phyloP scores from a whole-genome alignment of 92 coral and sea anemone species.

The Palythoa caribaeorum region DNA sequence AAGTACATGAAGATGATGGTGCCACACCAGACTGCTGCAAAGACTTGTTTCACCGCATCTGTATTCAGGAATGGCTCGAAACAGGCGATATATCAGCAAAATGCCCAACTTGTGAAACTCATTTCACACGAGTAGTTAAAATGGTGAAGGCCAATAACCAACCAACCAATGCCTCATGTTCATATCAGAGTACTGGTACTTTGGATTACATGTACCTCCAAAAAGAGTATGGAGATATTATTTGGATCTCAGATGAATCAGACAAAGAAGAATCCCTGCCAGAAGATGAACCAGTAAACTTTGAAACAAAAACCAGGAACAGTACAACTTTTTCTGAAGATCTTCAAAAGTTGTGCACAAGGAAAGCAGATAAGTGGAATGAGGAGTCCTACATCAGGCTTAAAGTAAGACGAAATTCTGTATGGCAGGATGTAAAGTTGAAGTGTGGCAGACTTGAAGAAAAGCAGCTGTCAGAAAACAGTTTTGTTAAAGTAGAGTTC shows the following conservation, averaged over 20 bases:
- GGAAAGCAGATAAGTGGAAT: constrained; percentile 44
- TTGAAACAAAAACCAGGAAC: constrained; percentile 51
- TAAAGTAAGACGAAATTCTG: constrained; percentile 61
- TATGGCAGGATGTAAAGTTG: constrained; percentile 65
- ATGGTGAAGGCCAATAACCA: no score
- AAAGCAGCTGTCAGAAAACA: constrained; percentile 47
- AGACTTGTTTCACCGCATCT: no score
- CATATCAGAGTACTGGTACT: constrained; percentile 44
- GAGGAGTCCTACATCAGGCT: constrained; percentile 55
- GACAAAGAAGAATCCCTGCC: constrained; percentile 40
- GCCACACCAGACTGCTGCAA: no score
- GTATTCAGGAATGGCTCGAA: no score
- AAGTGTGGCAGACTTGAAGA: constrained; percentile 62
- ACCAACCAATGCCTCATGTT: constrained; percentile 16
- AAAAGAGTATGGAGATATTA: constrained; percentile 56
- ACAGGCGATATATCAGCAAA: no score
- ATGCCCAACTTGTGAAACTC: no score
- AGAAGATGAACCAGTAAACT: constrained; percentile 38
- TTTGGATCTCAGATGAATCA: constrained; percentile 53
- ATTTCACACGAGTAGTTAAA: no score
- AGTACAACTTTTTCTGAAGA: constrained; percentile 45
- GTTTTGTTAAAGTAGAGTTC: constrained; percentile 42
- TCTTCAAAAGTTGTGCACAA: constrained; percentile 50
- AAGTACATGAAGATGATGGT: no score
- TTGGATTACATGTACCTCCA: constrained; percentile 53